Percentiles rank a stretch among this genome's conserved stretches.
Conservation (phyloP, 1,140 invertebrate species). For the Neocloeon triangulifer region DNA sequence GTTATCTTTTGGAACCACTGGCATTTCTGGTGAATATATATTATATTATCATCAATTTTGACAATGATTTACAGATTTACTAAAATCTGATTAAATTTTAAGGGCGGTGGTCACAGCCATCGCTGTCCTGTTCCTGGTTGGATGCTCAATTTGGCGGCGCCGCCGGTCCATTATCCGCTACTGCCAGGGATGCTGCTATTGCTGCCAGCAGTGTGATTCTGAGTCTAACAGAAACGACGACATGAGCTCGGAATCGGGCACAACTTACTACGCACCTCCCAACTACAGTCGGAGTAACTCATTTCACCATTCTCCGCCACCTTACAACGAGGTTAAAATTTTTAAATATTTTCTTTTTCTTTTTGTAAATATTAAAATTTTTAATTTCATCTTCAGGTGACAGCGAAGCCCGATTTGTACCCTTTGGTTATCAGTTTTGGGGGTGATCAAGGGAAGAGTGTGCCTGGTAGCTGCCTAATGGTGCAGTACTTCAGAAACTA, state of each 20-base stretch:
- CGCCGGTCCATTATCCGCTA: slow-evolving; percentile 20
- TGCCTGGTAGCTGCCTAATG: slow-evolving; percentile 32
- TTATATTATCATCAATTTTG: too few relatives aligned
- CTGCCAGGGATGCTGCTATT: slow-evolving; percentile 8
- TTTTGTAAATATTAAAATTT: too few relatives aligned
- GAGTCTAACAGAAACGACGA: slow-evolving; percentile 12
- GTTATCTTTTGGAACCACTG: slow-evolving; percentile 26
- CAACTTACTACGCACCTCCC: slow-evolving; percentile 50
- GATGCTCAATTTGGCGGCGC: slow-evolving; percentile 18
- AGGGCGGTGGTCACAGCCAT: slow-evolving; percentile 10
- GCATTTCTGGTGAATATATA: slow-evolving; percentile 21
- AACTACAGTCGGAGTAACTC: slow-evolving; percentile 56
- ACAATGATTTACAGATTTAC: too few relatives aligned
- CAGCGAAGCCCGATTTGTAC: slow-evolving; percentile 62
- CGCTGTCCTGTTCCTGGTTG: slow-evolving; percentile 13
- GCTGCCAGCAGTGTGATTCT: slow-evolving; percentile 10
- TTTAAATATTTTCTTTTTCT: background rate
- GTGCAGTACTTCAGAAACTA: slow-evolving; percentile 60
- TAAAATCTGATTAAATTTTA: too few relatives aligned
- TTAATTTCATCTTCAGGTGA: slow-evolving; percentile 51
- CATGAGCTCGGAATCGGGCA: slow-evolving; percentile 33
- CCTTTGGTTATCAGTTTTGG: slow-evolving; percentile 52
- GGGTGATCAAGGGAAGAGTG: slow-evolving; percentile 36
- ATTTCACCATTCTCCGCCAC: slow-evolving; percentile 49
- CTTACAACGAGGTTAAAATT: slow-evolving; percentile 48